Conservation (phyloP, 2,113 vertebrate species). For the Dinomys branickii region DNA sequence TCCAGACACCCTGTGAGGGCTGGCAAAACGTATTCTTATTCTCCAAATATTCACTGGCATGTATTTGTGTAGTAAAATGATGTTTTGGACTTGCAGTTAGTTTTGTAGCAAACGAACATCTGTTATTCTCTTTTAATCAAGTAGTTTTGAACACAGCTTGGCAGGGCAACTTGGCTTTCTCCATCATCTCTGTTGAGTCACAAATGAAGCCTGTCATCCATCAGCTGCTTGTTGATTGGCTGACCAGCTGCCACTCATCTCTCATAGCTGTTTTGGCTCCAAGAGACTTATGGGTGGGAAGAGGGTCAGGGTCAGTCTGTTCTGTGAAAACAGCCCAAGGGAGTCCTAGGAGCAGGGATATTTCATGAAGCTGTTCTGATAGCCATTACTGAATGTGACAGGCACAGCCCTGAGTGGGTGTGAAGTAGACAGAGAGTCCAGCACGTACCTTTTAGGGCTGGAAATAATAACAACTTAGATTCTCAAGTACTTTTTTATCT, state of each 20-base stretch:
- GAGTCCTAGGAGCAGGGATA: not conserved
- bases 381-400: not conserved
- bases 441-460: not conserved
- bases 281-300: not conserved
- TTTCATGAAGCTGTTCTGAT: constrained; percentile 1
- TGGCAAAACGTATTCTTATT: constrained; percentile 58
- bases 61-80: constrained; percentile 58
- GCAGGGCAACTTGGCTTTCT: constrained; percentile 61
- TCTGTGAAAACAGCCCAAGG: not conserved
- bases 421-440: not conserved
- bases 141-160: constrained; percentile 63
- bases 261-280: constrained; percentile 46
- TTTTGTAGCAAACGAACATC: constrained; percentile 69
- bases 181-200: not conserved
- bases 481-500: constrained; percentile 32
- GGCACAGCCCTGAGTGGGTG: not conserved
- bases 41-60: constrained; percentile 65
- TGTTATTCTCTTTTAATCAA: constrained; percentile 56
- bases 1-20: constrained; percentile 44
- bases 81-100: constrained; percentile 29
- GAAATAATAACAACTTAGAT: constrained; percentile 31
- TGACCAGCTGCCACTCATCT: constrained; percentile 11
- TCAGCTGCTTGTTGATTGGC: constrained; percentile 55
- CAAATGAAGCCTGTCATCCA: not conserved
- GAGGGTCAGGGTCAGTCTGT: constrained; percentile 51